A percentile compares a stretch with the other conserved stretches of the same genome.
Conservation (phyloP, 2,888 invertebrate species). For the Agrilus cyanescens region DNA sequence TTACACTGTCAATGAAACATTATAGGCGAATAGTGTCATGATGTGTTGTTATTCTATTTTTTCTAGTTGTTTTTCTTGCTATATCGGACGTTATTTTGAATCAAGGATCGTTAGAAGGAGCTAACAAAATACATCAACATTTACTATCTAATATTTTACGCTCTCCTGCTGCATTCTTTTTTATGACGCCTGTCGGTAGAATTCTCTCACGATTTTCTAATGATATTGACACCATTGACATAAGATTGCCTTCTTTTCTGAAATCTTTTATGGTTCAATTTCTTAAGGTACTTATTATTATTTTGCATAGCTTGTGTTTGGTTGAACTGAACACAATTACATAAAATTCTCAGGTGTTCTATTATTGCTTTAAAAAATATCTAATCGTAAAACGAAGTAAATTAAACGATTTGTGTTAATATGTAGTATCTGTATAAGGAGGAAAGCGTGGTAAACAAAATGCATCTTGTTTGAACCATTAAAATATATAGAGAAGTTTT, state of each 20-base stretch:
- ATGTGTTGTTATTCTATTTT: conserved; percentile 1
- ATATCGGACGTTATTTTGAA: conserved; percentile 37
- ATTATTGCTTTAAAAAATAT: too few relatives aligned
- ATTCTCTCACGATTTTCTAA: conserved; percentile 59
- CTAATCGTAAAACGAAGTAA: too few relatives aligned
- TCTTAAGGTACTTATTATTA: conserved; percentile 14
- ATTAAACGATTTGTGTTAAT: too few relatives aligned
- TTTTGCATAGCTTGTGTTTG: background rate
- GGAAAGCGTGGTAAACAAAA: too few relatives aligned
- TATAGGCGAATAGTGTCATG: too few relatives aligned
- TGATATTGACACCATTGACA: conserved; percentile 58
- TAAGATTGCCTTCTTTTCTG: conserved; percentile 35
- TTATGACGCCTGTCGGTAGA: conserved; percentile 62
- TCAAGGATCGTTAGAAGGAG: conserved; percentile 37
- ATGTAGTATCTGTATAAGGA: too few relatives aligned
- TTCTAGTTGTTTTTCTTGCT: conserved; percentile 10
- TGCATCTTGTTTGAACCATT: too few relatives aligned
- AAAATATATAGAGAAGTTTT: too few relatives aligned
- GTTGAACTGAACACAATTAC: background rate
- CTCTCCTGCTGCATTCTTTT: conserved; percentile 61
- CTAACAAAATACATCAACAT: conserved; percentile 42
- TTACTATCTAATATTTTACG: conserved; percentile 49
- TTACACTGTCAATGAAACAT: background rate
- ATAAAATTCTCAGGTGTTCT: background rate
- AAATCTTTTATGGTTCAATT: conserved; percentile 7